These are phyloP conservation scores for Triops cancriformis DNA, from an alignment of 1,140 invertebrate species.

Conservation along the genomic window DNA sequence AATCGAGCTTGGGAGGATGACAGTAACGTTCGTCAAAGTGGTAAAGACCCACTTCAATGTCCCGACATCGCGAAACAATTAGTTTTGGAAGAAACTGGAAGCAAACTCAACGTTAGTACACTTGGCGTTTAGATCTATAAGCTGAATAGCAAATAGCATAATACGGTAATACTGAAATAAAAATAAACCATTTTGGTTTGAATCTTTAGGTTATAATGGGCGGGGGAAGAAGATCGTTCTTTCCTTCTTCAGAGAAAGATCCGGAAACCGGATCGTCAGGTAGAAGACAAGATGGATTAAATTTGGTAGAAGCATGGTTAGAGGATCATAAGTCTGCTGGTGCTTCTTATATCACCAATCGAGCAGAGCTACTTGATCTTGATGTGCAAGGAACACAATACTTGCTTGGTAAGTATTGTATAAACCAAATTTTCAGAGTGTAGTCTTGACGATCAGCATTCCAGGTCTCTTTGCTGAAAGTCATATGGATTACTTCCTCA, in stretches of 20 bases:
- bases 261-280: slow-evolving; percentile 43
- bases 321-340: slow-evolving; percentile 45
- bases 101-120: slow-evolving; percentile 37
- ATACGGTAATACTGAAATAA: not conserved
- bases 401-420: slow-evolving; percentile 43
- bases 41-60: slow-evolving; percentile 34
- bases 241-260: slow-evolving; percentile 50
- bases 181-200: slow-evolving; percentile 16
- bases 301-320: slow-evolving; percentile 62
- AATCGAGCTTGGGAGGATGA: slow-evolving; percentile 39
- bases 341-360: slow-evolving; percentile 55
- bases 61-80: slow-evolving; percentile 40
- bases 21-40: slow-evolving; percentile 21
- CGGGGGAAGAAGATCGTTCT: slow-evolving; percentile 58
- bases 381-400: slow-evolving; percentile 55
- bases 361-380: slow-evolving; percentile 51
- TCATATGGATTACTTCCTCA: slow-evolving; percentile 46
- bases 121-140: not conserved
- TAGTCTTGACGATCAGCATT: slow-evolving; percentile 20
- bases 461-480: slow-evolving; percentile 48
- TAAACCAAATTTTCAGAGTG: not conserved
- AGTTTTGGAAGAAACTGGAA: slow-evolving; percentile 34
- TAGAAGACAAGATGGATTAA: slow-evolving; percentile 54
- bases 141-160: not conserved
- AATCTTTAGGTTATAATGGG: slow-evolving; percentile 53